These are phyloP conservation scores for Eristalinus sepulchralis DNA, from an alignment of 2,888 invertebrate genomes.

Conservation along the genomic window DNA sequence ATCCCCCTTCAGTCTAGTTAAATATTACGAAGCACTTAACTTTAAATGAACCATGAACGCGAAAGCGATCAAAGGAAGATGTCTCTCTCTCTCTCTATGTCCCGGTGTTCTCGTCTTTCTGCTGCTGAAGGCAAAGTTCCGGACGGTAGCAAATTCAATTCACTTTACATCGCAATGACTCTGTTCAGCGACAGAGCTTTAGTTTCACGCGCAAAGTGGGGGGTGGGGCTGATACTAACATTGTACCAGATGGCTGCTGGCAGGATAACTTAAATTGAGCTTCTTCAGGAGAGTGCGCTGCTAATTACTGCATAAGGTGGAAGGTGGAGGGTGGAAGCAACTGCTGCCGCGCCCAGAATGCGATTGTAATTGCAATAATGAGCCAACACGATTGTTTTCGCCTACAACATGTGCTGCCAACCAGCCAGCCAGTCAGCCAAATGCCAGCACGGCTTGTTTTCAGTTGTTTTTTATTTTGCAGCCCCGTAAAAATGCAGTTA, in stretches of 20 bases:
- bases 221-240: not conserved
- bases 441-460: not conserved
- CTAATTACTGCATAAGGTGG: conserved; percentile 24
- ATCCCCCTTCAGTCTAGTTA: not conserved
- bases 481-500: conserved; percentile 55
- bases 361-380: conserved; percentile 68
- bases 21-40: conserved; percentile 26
- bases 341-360: conserved; percentile 26
- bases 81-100: conserved; percentile 2
- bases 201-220: not conserved
- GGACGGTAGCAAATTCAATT: conserved; percentile 20
- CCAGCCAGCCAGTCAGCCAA: conserved; percentile 4
- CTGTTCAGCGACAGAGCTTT: not conserved
- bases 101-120: not conserved
- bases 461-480: too few species aligned
- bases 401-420: conserved; percentile 41
- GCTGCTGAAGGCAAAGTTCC: not conserved
- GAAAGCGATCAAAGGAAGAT: conserved; percentile 8
- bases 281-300: conserved; percentile 2
- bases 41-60: conserved; percentile 43
- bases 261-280: conserved; percentile 24
- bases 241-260: conserved; percentile 3
- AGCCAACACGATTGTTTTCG: conserved; percentile 61
- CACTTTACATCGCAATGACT: not conserved
- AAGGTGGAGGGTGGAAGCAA: not conserved